Evolutionary conservation across 2,797 vertebrate species (phyloP), one percentile per base, ranked within the genome.

Genomic region (Aythya fuligula): DNA sequence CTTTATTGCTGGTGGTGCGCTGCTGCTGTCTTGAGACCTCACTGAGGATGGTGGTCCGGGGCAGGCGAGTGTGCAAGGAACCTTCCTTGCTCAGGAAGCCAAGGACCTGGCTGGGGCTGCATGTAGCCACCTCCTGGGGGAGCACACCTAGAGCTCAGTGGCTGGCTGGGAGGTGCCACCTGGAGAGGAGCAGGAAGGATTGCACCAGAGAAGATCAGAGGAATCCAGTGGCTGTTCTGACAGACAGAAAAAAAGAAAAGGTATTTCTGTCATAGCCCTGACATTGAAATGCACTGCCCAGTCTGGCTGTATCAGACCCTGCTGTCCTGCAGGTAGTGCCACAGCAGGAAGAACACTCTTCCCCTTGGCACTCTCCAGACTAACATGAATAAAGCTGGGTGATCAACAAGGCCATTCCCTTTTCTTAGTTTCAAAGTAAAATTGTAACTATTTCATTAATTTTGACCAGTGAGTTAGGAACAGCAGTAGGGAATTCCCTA

Each of bases 41-140:
- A 28, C 34, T 36, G 65, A 6, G 0, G 2, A 30, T 3, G 53
- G 45, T 30, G 20, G 43, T 85, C 41, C 77, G 2, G 0, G 8
- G 47, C 2, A 3, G 71, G 19, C 0, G 0, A 61, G 25, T 0
- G 0, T 39, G 53, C 41, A 60, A 66, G 60, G 76, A 47, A 47
- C 11, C 20, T 47, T 47, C 57, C 41, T 56, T 0, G 0, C 67
- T 21, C 14, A 43, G 38, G 11, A 77, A 92, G 57, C 21, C 28
- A 43, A 32, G 21, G 38, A 5, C 18, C 49, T 66, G 49, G 24
- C 64, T 89, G 72, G 53, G 27, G 39, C 34, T 2, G 1, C 57
- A 45, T 2, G 2, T 13, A 34, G 57, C 16, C 58, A 34, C 19
- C n/a, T 73, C 32, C 32, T 38, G 15, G 1, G 2, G 19, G 12